Evolutionary conservation across 1,140 invertebrate genomes (phyloP).

Genomic region (Colletes gigas): DNA sequence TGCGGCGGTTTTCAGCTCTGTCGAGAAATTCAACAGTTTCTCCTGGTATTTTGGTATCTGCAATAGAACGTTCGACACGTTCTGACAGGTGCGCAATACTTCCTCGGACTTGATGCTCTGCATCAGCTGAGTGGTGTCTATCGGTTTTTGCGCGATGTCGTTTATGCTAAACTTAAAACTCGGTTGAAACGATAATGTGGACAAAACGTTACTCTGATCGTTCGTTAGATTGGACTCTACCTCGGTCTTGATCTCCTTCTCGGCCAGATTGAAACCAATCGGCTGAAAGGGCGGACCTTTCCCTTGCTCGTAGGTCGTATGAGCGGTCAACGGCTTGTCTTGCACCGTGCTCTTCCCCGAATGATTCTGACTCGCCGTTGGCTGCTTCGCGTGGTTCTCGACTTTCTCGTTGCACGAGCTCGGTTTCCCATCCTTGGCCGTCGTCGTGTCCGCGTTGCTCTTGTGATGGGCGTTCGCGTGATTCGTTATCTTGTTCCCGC

Average conservation of each 20-base stretch:
- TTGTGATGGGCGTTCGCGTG: constrained; percentile 58
- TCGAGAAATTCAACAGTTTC: constrained; percentile 76
- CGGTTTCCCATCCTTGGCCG: constrained; percentile 54
- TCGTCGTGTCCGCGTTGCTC: constrained; percentile 34
- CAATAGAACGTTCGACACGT: constrained; percentile 76
- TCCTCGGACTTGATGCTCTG: constrained; percentile 77
- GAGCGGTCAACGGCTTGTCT: constrained; percentile 46
- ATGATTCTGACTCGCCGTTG: constrained; percentile 51
- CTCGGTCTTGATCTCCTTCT: constrained; percentile 62
- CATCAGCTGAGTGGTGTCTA: constrained; percentile 67
- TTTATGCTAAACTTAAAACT: constrained; percentile 70
- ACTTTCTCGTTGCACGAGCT: constrained; percentile 57
- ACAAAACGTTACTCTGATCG: constrained; percentile 63
- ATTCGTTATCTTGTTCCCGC: constrained; percentile 41
- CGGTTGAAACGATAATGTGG: constrained; percentile 69
- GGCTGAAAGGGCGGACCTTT: constrained; percentile 50
- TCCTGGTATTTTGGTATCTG: constrained; percentile 79
- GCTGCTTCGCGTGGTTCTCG: constrained; percentile 44
- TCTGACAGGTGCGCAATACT: constrained; percentile 77
- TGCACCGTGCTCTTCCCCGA: constrained; percentile 34
- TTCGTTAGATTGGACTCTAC: constrained; percentile 58
- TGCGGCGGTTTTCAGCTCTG: constrained; percentile 66
- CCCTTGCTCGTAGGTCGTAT: constrained; percentile 46
- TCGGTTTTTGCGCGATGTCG: constrained; percentile 66
- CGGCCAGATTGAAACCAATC: constrained; percentile 23